Evolutionary conservation across 2,888 invertebrate species (phyloP).

Genomic region (Nasonovia ribisnigri): DNA sequence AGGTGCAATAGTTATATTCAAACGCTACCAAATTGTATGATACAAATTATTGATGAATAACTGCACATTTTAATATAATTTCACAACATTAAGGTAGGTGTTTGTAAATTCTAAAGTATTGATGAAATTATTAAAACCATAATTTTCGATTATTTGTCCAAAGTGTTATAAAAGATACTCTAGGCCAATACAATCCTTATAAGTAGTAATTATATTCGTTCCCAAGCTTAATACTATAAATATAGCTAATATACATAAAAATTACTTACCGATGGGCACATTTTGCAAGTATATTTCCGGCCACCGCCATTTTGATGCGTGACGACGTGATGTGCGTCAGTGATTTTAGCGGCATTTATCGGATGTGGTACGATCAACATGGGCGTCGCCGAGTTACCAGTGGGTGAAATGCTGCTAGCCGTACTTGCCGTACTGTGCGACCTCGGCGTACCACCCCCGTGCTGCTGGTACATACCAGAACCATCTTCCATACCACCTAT

Average conservation of each 20-base stretch:
- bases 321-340: constrained; percentile 70
- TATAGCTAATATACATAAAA: not conserved
- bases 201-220: too few species aligned
- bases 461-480: constrained; percentile 61
- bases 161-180: not conserved
- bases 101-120: not conserved
- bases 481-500: constrained; percentile 59
- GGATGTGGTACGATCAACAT: constrained; percentile 92
- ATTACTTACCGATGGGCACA: constrained; percentile 92
- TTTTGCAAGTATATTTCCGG: constrained; percentile 94
- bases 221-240: not conserved
- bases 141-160: not conserved
- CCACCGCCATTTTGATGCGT: constrained; percentile 70
- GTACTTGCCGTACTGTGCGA: constrained; percentile 68
- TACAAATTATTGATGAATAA: not conserved
- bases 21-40: not conserved
- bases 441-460: constrained; percentile 67
- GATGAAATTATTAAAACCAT: not conserved
- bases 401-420: constrained; percentile 73
- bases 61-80: not conserved
- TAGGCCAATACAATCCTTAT: not conserved
- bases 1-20: not conserved
- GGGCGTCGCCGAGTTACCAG: constrained; percentile 76
- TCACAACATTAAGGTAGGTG: not conserved
- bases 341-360: constrained; percentile 72